Conservation (phyloP, 2,888 invertebrate genomes). For the Isotomurus palustris region DNA sequence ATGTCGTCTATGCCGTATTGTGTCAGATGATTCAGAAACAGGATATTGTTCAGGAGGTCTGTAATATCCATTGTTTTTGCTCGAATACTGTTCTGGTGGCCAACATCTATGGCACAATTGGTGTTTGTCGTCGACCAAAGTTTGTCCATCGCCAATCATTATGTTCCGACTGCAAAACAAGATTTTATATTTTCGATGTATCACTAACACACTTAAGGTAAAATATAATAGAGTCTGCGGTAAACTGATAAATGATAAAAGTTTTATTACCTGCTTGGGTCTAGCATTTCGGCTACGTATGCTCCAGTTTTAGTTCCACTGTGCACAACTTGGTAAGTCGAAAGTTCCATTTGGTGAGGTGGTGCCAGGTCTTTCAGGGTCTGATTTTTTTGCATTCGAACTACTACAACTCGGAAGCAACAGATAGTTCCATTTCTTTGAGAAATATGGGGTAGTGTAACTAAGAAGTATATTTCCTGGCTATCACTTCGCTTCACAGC, state of each 20-base stretch:
- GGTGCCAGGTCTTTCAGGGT: conserved; percentile 63
- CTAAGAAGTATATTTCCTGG: conserved; percentile 66
- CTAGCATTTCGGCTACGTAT: conserved; percentile 79
- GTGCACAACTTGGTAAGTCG: conserved; percentile 70
- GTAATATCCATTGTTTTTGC: conserved; percentile 25
- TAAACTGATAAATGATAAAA: not conserved
- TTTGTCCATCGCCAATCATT: conserved; percentile 43
- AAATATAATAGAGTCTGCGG: not conserved
- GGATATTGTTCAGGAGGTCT: conserved; percentile 29
- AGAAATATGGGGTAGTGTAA: conserved; percentile 65
- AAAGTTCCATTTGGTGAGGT: conserved; percentile 65
- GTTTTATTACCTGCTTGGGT: conserved; percentile 14
- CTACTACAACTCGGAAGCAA: conserved; percentile 72
- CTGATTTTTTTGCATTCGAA: conserved; percentile 62
- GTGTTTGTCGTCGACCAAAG: conserved; percentile 32
- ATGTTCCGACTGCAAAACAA: conserved; percentile 31
- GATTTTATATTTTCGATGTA: conserved; percentile 3
- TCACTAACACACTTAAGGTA: no score
- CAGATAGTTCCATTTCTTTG: conserved; percentile 84
- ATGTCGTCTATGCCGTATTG: conserved; percentile 39
- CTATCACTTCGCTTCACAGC: conserved; percentile 54
- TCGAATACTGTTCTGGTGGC: conserved; percentile 8
- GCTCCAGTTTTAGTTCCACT: conserved; percentile 63
- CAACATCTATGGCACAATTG: conserved; percentile 37
- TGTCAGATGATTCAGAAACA: conserved; percentile 16